Base-by-base conservation (phyloP, 2,113 vertebrate genomes). In the Varanus komodoensis region DNA sequence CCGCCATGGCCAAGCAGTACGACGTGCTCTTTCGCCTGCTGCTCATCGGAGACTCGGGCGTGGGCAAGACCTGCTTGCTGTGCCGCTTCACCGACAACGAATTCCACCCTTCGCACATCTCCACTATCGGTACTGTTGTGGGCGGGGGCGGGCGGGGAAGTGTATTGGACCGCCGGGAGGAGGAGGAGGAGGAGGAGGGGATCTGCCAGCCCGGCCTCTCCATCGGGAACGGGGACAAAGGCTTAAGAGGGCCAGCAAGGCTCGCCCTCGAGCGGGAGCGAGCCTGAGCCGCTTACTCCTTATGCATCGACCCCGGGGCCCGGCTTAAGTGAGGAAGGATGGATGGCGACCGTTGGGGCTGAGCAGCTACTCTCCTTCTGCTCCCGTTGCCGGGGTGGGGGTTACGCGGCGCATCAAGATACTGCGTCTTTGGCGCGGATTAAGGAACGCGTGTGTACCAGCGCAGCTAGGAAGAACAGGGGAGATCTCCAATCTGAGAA, bases 31-130 rank as follows among this genome's bases (percentile, higher is more conserved):
- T 99, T 96, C 96, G 98, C 94, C 90, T 99, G 95, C 97, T 99
- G 92, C 95, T 99, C 91, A 97, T 99, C 80, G 98, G 98, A 81
- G 98, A 99, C 95, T 99, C 98, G 17, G 98, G 98, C 61, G 98
- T 99, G 79, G 98, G 98, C 87, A 99, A 99, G 97, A 99, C 98
- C 11, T 99, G 98, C 93, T 97, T 99, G 96, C 90, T 99, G 90
- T 98, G 98, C 95, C 97, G 98, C 92, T 99, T 99, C 98, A 98
- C 98, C 86, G 98, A 99, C 90, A 98, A 98, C 94, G 98, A 98
- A 93, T 99, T 98, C 96, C 98, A 99, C 93, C 95, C 98, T 80
- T 97, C 98, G 71, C 98, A 99, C 92, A 99, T 99, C 95, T 98
- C 98, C 95, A 99, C 98, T 92, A 99, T 99, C 96, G 98, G 98